Base-by-base conservation (phyloP, 2,888 invertebrate genomes). In the Phymatocera aterrima region DNA sequence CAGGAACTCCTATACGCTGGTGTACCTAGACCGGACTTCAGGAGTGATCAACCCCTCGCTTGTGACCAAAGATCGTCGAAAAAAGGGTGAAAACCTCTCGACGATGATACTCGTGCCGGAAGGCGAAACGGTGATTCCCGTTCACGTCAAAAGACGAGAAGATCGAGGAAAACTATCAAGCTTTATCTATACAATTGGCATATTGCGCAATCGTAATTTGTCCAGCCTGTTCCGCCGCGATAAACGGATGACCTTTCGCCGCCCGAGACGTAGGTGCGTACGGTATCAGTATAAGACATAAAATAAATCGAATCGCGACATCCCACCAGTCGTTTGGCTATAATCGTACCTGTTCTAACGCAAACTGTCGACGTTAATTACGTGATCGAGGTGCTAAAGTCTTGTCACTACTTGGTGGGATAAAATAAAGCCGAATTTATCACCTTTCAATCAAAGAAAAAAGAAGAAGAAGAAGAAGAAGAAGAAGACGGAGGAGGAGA, bases 291-390 rank as follows among this genome's bases (percentile, higher is more conserved):
- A 15, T 60, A 12, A 28, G 15, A 15, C 68, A 46, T 68, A 43
- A 68, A 68, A 68, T 68, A 68, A 68, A 68, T 68, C 46, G 68
- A 43, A 68, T 68, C 68, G 46, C 12, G 40, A 43, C 24, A 46
- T 68, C 34, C 43, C 6, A 54, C 18, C 12, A 43, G 68, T 57
- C 64, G 64, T 21, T n/a, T 34, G 64, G 64, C 6, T 64, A 18
- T n/a, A 37, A 64, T 64, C 64, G 37, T n/a, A n/a, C n/a, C n/a
- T 10, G 18, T 64, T 64, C 64, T 64, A 64, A 64, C 64, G 34
- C 34, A 64, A 12, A 18, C n/a, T 37, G 37, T 64, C 64, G 37
- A 18, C 5, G 64, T 37, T 64, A 37, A 64, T 64, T 18, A 37
- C n/a, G 34, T 37, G 64, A 18, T 37, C 64, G 8, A 18, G 18